phyloP scores from a whole-genome alignment of 2,797 vertebrate species.

The Coreius guichenoti region DNA sequence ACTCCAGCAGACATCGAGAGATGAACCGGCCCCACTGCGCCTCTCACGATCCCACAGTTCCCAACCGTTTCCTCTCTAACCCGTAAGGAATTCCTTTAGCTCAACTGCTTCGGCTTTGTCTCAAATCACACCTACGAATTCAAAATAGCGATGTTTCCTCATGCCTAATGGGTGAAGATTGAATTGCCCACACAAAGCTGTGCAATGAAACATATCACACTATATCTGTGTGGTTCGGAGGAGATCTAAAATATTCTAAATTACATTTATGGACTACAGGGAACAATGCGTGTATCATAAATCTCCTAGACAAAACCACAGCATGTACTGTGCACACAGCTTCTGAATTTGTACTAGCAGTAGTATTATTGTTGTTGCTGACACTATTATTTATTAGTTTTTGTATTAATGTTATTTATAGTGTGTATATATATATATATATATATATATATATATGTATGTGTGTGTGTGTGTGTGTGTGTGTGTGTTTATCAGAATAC shows the following conservation, averaged over 20 bases:
- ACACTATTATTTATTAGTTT: background rate
- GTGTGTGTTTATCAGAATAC: background rate
- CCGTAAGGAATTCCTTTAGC: background rate
- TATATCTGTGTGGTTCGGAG: constrained; percentile 4
- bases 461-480: no score
- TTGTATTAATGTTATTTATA: constrained; percentile 12
- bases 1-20: constrained; percentile 28
- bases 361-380: background rate
- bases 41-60: background rate
- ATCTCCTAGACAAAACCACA: constrained; percentile 19
- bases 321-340: constrained; percentile 1
- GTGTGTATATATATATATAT: no score
- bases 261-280: constrained; percentile 28
- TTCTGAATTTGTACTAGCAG: background rate
- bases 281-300: constrained; percentile 20
- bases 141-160: background rate
- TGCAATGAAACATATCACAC: constrained; percentile 23
- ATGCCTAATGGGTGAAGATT: constrained; percentile 11
- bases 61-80: constrained; percentile 7
- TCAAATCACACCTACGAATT: constrained; percentile 9
- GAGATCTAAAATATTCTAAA: constrained; percentile 30
- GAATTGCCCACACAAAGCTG: constrained; percentile 7
- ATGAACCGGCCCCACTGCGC: background rate
- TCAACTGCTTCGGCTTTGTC: background rate
- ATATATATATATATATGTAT: no score